Conservation (phyloP, 2,113 vertebrate species). For the Chlamydotis undulata region DNA sequence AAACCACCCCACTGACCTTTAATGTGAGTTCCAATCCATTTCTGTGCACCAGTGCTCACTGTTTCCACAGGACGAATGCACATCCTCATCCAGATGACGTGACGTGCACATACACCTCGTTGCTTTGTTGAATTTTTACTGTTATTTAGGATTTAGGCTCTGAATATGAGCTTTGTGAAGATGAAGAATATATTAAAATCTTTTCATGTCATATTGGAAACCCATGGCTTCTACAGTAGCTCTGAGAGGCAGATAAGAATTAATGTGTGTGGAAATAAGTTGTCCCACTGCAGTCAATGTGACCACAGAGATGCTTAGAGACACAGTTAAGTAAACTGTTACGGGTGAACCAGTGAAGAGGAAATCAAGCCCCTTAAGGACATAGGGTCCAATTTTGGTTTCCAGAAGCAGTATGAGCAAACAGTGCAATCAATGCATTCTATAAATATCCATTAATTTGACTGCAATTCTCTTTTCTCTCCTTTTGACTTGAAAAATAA, state of each 20-base stretch:
- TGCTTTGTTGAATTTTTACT: not conserved
- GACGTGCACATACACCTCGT: not conserved
- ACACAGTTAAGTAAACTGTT: not conserved
- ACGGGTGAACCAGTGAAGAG: not conserved
- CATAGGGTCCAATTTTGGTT: not conserved
- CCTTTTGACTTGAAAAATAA: not conserved
- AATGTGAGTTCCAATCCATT: not conserved
- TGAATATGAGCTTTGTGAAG: not conserved
- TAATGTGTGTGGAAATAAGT: not conserved
- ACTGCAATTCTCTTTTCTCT: not conserved
- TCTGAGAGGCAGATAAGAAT: not conserved
- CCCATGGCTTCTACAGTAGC: not conserved
- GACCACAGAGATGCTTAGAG: not conserved
- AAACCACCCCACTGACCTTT: not conserved
- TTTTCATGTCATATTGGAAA: not conserved
- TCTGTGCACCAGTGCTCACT: not conserved
- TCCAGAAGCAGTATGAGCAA: not conserved
- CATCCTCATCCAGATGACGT: not conserved
- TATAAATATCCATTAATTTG: not conserved
- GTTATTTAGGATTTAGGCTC: not conserved
- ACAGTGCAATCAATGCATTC: not conserved
- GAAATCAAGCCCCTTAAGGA: not conserved
- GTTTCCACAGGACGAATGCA: not conserved
- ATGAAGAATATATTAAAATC: not conserved
- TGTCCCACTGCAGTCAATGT: not conserved